These are phyloP conservation scores for Sebastes diploproa DNA, from an alignment of 2,797 vertebrate genomes.

Conservation along the genomic window DNA sequence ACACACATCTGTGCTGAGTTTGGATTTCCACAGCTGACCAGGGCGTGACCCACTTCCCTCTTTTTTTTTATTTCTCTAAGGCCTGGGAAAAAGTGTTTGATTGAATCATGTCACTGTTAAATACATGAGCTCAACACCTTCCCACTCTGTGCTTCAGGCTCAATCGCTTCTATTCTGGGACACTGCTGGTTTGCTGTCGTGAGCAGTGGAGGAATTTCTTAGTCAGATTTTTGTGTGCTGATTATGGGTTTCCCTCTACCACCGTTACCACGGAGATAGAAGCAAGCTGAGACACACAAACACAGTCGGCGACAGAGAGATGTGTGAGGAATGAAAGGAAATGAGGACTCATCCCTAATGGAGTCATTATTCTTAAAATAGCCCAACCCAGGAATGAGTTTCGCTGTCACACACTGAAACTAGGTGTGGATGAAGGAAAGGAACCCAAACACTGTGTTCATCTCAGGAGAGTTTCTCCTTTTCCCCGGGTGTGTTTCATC, in stretches of 20 bases:
- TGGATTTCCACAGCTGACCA: slow-evolving; percentile 71
- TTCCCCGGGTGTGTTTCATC: slow-evolving; percentile 12
- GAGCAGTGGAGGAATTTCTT: slow-evolving; percentile 48
- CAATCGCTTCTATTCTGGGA: slow-evolving; percentile 46
- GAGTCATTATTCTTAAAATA: slow-evolving; percentile 65
- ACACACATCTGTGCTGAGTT: slow-evolving; percentile 79
- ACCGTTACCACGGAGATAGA: slow-evolving; percentile 66
- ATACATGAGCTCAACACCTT: slow-evolving; percentile 17
- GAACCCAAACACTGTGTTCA: slow-evolving; percentile 2
- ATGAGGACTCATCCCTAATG: slow-evolving; percentile 62
- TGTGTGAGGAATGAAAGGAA: slow-evolving; percentile 66
- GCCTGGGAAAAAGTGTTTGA: slow-evolving; percentile 50
- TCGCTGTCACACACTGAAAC: slow-evolving; percentile 27
- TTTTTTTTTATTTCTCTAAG: slow-evolving; percentile 20
- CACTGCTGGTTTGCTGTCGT: slow-evolving; percentile 22
- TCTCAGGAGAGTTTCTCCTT: neutral
- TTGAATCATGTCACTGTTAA: slow-evolving; percentile 28
- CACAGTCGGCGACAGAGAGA: slow-evolving; percentile 36
- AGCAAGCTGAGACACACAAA: slow-evolving; percentile 67
- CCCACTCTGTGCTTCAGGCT: neutral
- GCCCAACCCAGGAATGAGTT: neutral
- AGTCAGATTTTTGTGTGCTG: slow-evolving; percentile 63
- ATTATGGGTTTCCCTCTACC: slow-evolving; percentile 70
- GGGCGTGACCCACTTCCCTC: slow-evolving; percentile 66
- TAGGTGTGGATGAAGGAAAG: slow-evolving; percentile 36